Evolutionary conservation across 2,113 vertebrate genomes (phyloP), one percentile per base, ranked within the genome.

Genomic region (Paracyprichromis sp.): DNA sequence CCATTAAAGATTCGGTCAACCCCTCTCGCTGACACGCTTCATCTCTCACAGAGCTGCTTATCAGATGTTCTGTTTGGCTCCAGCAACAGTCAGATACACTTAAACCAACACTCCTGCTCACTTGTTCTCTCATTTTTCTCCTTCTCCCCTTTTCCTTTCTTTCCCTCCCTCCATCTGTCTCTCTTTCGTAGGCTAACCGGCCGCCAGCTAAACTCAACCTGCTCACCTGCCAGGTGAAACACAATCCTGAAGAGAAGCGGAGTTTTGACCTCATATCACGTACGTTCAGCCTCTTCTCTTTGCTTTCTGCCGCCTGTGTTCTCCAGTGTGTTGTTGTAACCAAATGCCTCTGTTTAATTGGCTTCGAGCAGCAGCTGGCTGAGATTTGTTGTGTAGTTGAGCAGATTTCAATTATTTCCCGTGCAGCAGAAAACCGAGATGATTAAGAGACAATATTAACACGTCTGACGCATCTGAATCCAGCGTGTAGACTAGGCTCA

Each of bases 221-320:
- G 80, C 96, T 99, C 85, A 99, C 98, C 93, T 99, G 99, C 93
- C 99, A 99, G 93, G 99, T 99, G 96, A 99, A 99, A 95, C 98
- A 98, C 95, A 99, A 98, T 87, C 98, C 98, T 0, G 99, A 99
- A n/a, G 99, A 99, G 96, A 99, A 98, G 95, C 98, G 98, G 89
- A 98, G 98, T 92, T 99, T 99, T 90, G 98, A 99, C 96, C 99
- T 99, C 91, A 99, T 99, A 96, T 99, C 99, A 92, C 99, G 99
- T 99, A 97, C 90, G 98, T 96, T 86, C 11, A 24, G 19, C 16
- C 26, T 31, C 13, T 9, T 63, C 21, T 36, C 16, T 17, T 63
- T 50, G 38, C 3, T 12, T 26, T 12, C 6, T 54, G 2, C 9
- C 3, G 0, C 26, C 7, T 6, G 1, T 29, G 2, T 34, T 61